Evolutionary conservation across 2,888 invertebrate genomes (phyloP).

Genomic region (Metopia argyrocephala): DNA sequence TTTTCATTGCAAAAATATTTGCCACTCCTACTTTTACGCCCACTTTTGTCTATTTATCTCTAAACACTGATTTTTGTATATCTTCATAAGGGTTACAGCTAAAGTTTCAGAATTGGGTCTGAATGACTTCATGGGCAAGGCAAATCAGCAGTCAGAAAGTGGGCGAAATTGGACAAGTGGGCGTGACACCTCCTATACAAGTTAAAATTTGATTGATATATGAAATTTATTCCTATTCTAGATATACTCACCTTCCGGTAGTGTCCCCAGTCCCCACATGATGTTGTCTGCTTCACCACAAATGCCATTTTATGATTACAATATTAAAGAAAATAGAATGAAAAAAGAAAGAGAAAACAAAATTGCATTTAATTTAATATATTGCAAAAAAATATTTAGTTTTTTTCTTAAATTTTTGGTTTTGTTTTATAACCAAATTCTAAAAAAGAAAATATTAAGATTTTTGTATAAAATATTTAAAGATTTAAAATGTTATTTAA

Average conservation of each 20-base stretch:
- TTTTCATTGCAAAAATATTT: no score
- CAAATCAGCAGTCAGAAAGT: no score
- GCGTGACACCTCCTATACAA: no score
- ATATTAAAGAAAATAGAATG: constrained; percentile 16
- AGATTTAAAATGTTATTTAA: neutral
- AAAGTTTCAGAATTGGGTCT: no score
- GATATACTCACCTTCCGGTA: constrained; percentile 93
- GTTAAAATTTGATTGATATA: no score
- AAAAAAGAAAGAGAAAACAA: constrained; percentile 78
- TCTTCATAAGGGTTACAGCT: no score
- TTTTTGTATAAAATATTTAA: constrained; percentile 2
- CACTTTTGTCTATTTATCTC: no score
- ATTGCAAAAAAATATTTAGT: constrained; percentile 1
- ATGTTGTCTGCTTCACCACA: constrained; percentile 86
- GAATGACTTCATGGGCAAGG: no score
- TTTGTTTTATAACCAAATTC: constrained; percentile 30
- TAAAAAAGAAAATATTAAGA: constrained; percentile 21
- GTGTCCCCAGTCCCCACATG: constrained; percentile 99
- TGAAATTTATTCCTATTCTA: constrained; percentile 2
- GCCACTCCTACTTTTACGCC: no score
- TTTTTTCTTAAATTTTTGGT: neutral
- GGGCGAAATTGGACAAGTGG: no score
- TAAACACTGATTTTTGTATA: no score
- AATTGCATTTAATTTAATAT: constrained; percentile 48
- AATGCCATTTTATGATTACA: neutral